Conservation (phyloP, 2,797 vertebrate species). For the Channallabes apus region DNA sequence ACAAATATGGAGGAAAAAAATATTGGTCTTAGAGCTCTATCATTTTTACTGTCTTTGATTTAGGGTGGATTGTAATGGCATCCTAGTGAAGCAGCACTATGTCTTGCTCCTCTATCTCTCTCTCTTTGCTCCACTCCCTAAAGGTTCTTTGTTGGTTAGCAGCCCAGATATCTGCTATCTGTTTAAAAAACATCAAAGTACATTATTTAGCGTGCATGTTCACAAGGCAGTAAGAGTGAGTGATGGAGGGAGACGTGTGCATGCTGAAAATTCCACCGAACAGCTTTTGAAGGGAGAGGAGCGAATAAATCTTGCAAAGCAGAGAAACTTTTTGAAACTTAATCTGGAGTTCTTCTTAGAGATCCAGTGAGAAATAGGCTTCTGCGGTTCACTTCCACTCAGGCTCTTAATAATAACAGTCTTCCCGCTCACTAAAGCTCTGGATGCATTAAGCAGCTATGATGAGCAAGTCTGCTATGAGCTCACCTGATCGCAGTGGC, state of each 20-base stretch:
- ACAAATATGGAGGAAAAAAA: background rate
- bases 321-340: constrained; percentile 48
- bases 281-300: constrained; percentile 40
- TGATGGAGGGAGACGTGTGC: constrained; percentile 35
- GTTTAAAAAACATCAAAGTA: constrained; percentile 61
- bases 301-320: constrained; percentile 53
- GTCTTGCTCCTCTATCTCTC: constrained; percentile 37
- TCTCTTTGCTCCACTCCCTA: constrained; percentile 34
- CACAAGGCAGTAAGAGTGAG: constrained; percentile 36
- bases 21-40: background rate
- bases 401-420: constrained; percentile 31
- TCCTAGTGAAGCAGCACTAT: constrained; percentile 30
- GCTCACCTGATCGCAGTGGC: constrained; percentile 9
- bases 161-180: constrained; percentile 55
- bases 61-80: constrained; percentile 31
- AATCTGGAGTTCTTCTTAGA: constrained; percentile 40
- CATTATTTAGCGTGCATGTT: constrained; percentile 56
- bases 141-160: constrained; percentile 52
- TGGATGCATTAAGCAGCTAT: constrained; percentile 30
- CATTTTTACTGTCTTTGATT: constrained; percentile 10
- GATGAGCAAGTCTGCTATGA: constrained; percentile 24
- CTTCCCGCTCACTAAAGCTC: constrained; percentile 7
- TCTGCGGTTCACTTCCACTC: constrained; percentile 25
- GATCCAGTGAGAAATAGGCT: constrained; percentile 40
- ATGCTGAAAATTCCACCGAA: constrained; percentile 44